phyloP scores from a whole-genome alignment of 2,888 invertebrate species.

The Panzeria rudis region DNA sequence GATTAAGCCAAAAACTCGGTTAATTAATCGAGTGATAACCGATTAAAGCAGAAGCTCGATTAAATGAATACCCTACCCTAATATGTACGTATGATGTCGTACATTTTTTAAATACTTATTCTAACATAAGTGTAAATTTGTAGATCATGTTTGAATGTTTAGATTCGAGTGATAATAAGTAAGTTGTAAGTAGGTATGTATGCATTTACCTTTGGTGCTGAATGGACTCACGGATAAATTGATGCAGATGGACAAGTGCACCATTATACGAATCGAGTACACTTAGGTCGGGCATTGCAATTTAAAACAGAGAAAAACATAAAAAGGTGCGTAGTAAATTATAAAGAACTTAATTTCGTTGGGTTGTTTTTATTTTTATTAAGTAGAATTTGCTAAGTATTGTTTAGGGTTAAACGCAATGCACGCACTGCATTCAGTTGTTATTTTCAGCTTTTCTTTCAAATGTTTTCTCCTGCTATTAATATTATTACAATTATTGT shows the following conservation, averaged over 20 bases:
- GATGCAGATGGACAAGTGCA: conserved; percentile 42
- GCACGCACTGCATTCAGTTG: conserved; percentile 39
- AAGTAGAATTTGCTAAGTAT: conserved; percentile 16
- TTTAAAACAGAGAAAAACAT: conserved; percentile 20
- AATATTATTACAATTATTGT: conserved; percentile 42
- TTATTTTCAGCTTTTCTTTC: not conserved
- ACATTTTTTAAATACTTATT: not conserved
- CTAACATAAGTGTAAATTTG: conserved; percentile 44
- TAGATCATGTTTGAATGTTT: not conserved
- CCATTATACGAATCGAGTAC: not conserved
- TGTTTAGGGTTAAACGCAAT: conserved; percentile 54
- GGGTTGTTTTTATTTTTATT: conserved; percentile 33
- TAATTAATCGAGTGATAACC: too few species aligned
- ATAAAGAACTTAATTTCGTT: conserved; percentile 53
- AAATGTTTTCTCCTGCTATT: conserved; percentile 24
- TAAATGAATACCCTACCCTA: too few species aligned
- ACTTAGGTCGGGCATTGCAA: not conserved
- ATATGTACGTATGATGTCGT: not conserved
- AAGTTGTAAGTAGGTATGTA: not conserved
- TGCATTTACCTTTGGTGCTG: not conserved
- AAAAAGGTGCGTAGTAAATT: conserved; percentile 63
- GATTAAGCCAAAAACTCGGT: too few species aligned
- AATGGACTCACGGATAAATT: not conserved
- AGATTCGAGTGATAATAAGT: conserved; percentile 7
- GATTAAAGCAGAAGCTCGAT: too few species aligned